These are phyloP conservation scores for Antheraea pernyi DNA, from an alignment of 1,140 invertebrate genomes.

Conservation along the genomic window DNA sequence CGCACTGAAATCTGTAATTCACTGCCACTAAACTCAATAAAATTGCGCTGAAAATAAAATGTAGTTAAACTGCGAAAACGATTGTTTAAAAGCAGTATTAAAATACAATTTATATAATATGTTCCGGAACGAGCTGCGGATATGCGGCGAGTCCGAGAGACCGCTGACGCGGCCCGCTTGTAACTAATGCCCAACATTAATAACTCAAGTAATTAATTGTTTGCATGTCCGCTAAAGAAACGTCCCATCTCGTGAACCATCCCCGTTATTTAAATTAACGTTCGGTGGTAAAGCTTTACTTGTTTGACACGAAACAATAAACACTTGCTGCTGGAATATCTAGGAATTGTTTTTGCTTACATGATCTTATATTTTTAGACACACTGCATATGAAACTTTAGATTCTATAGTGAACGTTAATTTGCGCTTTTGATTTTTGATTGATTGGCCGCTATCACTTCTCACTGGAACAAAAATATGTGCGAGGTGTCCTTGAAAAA, in stretches of 20 bases:
- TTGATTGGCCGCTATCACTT: too few species aligned
- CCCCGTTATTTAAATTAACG: constrained; percentile 62
- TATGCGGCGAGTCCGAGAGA: constrained; percentile 41
- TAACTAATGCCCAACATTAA: constrained; percentile 71
- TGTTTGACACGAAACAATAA: constrained; percentile 26
- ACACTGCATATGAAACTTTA: too few species aligned
- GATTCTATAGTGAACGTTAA: too few species aligned
- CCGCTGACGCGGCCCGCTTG: constrained; percentile 56
- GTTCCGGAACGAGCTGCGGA: constrained; percentile 22
- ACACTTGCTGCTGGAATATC: background rate
- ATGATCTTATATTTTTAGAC: background rate
- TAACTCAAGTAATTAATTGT: constrained; percentile 74
- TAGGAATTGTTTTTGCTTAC: background rate
- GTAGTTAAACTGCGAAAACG: background rate
- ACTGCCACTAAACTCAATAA: too few species aligned
- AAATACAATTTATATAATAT: constrained; percentile 36
- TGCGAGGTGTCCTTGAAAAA: too few species aligned
- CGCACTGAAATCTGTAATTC: too few species aligned
- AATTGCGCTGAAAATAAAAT: too few species aligned
- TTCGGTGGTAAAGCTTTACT: constrained; percentile 35
- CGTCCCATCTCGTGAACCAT: constrained; percentile 48
- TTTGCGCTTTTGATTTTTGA: too few species aligned
- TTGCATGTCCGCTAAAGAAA: constrained; percentile 69
- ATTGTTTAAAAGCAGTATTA: constrained; percentile 19
- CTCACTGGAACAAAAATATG: too few species aligned